These are phyloP conservation scores for Gila orcuttii DNA, from an alignment of 2,113 vertebrate genomes.

Conservation along the genomic window DNA sequence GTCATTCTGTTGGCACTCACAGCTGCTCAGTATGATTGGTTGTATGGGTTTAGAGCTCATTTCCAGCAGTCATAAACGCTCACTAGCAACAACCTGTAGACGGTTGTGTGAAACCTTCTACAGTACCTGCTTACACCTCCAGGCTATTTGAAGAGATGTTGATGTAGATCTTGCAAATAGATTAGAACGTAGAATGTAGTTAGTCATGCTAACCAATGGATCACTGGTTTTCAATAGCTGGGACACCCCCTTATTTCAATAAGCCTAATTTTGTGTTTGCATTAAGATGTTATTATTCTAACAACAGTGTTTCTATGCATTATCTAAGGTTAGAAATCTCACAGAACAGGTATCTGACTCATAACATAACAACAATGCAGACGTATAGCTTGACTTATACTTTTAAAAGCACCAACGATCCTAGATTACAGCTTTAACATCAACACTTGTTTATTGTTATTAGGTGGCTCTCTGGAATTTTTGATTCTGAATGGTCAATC, in stretches of 20 bases:
- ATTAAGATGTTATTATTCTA: neutral
- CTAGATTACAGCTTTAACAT: neutral
- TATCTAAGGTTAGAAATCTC: neutral
- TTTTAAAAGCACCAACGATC: neutral
- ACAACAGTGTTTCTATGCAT: neutral
- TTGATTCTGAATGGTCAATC: neutral
- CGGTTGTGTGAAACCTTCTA: neutral
- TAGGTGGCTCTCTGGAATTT: neutral
- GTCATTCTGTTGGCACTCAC: constrained; percentile 18
- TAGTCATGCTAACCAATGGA: constrained; percentile 8
- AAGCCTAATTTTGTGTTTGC: neutral
- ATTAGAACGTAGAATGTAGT: constrained; percentile 1
- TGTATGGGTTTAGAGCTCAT: constrained; percentile 7
- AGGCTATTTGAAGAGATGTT: neutral
- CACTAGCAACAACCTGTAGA: neutral
- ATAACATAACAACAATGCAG: neutral
- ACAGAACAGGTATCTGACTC: neutral
- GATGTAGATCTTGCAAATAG: constrained; percentile 15
- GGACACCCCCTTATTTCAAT: neutral
- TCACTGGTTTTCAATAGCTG: constrained; percentile 8
- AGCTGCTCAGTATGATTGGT: constrained; percentile 1
- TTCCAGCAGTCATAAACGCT: constrained; percentile 33
- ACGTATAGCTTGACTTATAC: neutral
- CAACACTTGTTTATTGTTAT: neutral
- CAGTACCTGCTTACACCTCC: neutral